These are phyloP conservation scores for Sterrhoptilus dennistouni DNA, from an alignment of 2,113 vertebrate genomes.

Conservation along the genomic window DNA sequence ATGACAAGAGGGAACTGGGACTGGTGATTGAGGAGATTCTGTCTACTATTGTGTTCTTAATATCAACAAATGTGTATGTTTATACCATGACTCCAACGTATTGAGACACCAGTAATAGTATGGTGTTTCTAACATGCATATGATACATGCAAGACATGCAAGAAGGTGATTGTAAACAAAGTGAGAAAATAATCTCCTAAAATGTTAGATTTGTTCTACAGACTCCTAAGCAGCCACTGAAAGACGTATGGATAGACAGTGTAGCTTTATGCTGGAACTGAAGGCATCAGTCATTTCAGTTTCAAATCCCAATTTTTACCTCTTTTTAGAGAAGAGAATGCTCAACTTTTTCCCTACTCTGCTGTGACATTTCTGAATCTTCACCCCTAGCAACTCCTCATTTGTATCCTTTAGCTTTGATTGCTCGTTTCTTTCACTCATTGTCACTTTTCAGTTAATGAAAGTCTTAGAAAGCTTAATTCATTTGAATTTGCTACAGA, in stretches of 20 bases:
- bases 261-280: not conserved
- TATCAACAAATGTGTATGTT: slow-evolving; percentile 22
- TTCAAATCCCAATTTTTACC: not conserved
- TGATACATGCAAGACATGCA: not conserved
- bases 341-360: slow-evolving; percentile 10
- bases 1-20: slow-evolving; percentile 1
- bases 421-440: slow-evolving; percentile 42
- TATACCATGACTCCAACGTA: not conserved
- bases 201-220: not conserved
- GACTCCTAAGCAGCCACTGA: not conserved
- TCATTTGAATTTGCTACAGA: slow-evolving; percentile 23
- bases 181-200: not conserved
- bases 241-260: not conserved
- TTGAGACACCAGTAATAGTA: not conserved
- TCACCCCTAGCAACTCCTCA: not conserved
- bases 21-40: slow-evolving; percentile 18
- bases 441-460: slow-evolving; percentile 51
- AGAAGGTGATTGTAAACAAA: slow-evolving; percentile 2
- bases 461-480: slow-evolving; percentile 56
- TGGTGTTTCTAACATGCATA: not conserved
- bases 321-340: not conserved
- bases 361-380: slow-evolving; percentile 6
- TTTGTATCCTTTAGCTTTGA: not conserved
- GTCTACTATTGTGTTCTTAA: not conserved
- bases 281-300: not conserved